phyloP scores from a whole-genome alignment of 2,888 invertebrate species.

The Branchinecta sandiegonensis region DNA sequence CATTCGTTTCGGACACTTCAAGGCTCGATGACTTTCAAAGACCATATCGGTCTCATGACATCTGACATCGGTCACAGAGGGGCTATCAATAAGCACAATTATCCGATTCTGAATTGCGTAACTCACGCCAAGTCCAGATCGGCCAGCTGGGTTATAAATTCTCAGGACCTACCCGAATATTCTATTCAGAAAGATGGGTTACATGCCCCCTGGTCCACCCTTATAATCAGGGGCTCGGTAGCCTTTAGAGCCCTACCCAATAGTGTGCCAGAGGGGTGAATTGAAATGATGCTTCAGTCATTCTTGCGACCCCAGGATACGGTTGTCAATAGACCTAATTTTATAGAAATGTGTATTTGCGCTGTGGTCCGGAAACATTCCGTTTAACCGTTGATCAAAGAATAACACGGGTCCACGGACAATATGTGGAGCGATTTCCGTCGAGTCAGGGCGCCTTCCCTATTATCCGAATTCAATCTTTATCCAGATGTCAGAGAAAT shows the following conservation, averaged over 20 bases:
- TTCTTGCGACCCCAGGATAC: constrained; percentile 9
- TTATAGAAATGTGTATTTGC: background rate
- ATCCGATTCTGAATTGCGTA: background rate
- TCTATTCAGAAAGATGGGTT: constrained; percentile 12
- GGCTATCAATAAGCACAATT: too few species aligned
- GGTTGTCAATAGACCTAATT: constrained; percentile 10
- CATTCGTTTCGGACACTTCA: too few species aligned
- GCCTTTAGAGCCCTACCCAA: background rate
- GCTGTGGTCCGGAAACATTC: background rate
- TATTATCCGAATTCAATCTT: too few species aligned
- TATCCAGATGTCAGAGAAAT: too few species aligned
- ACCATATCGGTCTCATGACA: too few species aligned
- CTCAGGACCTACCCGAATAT: background rate
- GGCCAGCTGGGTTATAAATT: constrained; percentile 9
- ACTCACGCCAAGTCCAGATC: background rate
- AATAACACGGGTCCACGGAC: too few species aligned
- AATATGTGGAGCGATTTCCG: too few species aligned
- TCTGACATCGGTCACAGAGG: too few species aligned
- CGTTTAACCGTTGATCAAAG: too few species aligned
- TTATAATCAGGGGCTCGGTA: background rate
- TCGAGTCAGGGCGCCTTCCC: too few species aligned
- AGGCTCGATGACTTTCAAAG: too few species aligned
- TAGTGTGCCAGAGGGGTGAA: background rate
- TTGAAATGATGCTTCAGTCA: background rate
- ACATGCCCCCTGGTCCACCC: constrained; percentile 14